These are phyloP conservation scores for Halcyon smyrnensis DNA, from an alignment of 2,797 vertebrate species.

Conservation along the genomic window DNA sequence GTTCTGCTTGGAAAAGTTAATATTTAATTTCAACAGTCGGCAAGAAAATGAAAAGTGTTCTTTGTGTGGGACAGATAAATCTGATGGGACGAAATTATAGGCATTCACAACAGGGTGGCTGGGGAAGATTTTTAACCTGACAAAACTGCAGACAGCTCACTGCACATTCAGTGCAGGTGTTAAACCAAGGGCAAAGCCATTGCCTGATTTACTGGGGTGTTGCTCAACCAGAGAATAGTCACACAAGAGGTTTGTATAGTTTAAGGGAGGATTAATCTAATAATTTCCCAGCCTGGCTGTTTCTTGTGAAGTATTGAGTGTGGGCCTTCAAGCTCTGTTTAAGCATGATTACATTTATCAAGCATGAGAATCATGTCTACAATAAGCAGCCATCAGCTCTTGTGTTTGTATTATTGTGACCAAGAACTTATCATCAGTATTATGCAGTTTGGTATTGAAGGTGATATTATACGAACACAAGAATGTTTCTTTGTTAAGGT, in stretches of 20 bases:
- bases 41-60: background rate
- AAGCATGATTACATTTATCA: accelerated
- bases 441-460: background rate
- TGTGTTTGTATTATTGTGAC: background rate
- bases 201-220: background rate
- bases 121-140: background rate
- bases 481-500: background rate
- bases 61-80: background rate
- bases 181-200: background rate
- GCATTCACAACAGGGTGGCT: accelerated
- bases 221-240: background rate
- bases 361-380: background rate
- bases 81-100: background rate
- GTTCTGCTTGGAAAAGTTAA: background rate
- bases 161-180: accelerated
- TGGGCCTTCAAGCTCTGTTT: background rate
- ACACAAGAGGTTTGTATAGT: accelerated
- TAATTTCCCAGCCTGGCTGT: background rate
- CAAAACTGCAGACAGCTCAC: accelerated
- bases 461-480: background rate
- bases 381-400: background rate
- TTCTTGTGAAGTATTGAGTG: background rate
- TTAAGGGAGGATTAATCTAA: background rate
- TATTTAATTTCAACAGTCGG: background rate
- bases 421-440: background rate